Evolutionary conservation across 2,888 invertebrate genomes (phyloP), one percentile per base, ranked within the genome.

Genomic region (Chalcis sispes): DNA sequence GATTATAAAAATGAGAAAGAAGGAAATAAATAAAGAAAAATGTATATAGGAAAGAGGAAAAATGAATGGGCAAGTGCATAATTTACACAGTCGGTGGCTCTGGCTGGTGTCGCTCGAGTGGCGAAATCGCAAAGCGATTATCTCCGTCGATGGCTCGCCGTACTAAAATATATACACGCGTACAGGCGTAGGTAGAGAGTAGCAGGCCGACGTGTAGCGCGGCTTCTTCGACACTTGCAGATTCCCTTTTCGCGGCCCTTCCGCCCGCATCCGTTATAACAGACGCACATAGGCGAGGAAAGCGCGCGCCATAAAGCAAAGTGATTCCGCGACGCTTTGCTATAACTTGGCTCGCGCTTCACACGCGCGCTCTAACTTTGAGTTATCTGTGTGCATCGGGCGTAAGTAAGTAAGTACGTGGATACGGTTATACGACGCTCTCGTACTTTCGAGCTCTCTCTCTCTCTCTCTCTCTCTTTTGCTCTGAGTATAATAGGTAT

Each of bases 301-400:
- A 48, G 23, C 23, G 70, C 65, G 75, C 75, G 65, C 58, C 80
- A 79, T 83, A 82, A 84, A 84, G 82, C 82, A 82, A 83, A 83
- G 81, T 81, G 83, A 82, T 84, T 79, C 80, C 81, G 81, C 75
- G 70, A 72, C 77, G 70, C 58, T 71, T 62, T 65, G 67, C 75
- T 75, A 76, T 75, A 80, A 79, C 79, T 78, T 79, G 66, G 75
- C 79, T 81, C 75, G 80, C 80, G 27, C 65, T n/a, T 32, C 73
- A 79, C 76, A 64, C 66, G 42, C 32, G 29, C 27, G 61, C 58
- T 73, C 80, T 82, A 81, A 81, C 80, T 59, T 78, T 78, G 80
- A 82, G 84, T 83, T 85, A 85, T 85, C 84, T 83, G 83, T 83
- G 83, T 80, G 83, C 82, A 85, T 84, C 84, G 82, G 67, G 80